Base-by-base conservation (phyloP, 2,113 vertebrate species). In the Podilymbus podiceps region DNA sequence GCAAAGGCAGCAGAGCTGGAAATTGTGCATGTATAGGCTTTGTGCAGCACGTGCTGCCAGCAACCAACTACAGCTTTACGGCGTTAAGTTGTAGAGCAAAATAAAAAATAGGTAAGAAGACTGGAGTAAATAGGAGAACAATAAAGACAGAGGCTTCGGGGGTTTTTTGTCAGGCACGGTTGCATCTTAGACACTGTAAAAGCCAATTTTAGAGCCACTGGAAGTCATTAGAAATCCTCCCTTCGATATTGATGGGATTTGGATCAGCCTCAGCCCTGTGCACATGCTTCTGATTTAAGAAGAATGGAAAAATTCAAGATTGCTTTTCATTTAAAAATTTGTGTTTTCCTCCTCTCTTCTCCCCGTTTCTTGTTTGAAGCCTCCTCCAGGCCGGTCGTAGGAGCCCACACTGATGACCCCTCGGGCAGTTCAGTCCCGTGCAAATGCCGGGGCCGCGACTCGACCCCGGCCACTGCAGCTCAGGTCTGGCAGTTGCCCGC, bases 301-400 rank as follows among this genome's bases (percentile, higher is more conserved):
- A 1, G 20, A 58, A 22, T 8, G 8, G 49, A 63, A 56, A 35
- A 62, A 19, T 63, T 63, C 1, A 1, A 23, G 46, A 47, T 31
- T 33, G 33, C 20, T 64, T 69, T 58, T 80, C 6, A 31, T 75
- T 52, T 56, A 11, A 40, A 68, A 20, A 30, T 1, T 9, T 0
- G 2, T n/a, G 8, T 89, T 69, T 14, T 80, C 42, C 60, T 60
- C 46, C 30, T 69, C 33, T 16, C 28, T 66, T 46, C 38, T 63
- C 38, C 30, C n/a, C 0, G 0, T 35, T n/a, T 22, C 44, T 59
- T 18, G 0, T 16, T 15, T 11, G 24, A 83, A 72, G 30, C 38
- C 33, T 71, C 31, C 25, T 38, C 33, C 3, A 2, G 58, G 76
- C 40, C 18, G 30, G 58, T 49, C 3, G 0, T 42, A n/a, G 5